Conservation (phyloP, 2,888 invertebrate genomes). For the Lasioglossum morio region DNA sequence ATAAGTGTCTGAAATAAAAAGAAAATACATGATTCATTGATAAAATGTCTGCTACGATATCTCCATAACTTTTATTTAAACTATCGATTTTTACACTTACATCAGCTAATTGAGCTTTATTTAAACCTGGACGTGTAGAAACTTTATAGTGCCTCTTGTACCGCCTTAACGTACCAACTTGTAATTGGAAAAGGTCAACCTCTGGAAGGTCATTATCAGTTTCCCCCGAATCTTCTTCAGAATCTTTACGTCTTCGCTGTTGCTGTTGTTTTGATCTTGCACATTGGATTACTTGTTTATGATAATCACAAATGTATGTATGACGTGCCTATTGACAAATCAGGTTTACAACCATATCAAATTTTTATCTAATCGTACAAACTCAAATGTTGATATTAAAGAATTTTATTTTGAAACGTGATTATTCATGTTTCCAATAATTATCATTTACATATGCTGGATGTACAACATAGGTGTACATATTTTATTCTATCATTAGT, state of each 20-base stretch:
- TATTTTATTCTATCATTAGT: background rate
- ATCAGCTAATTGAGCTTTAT: constrained; percentile 98
- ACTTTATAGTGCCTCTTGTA: constrained; percentile 98
- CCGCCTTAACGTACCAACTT: constrained; percentile 96
- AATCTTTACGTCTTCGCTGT: constrained; percentile 92
- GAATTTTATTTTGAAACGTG: background rate
- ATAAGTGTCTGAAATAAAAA: constrained; percentile 91
- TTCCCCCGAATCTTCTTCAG: constrained; percentile 97
- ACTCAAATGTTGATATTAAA: background rate
- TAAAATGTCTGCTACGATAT: background rate
- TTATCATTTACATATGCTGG: background rate
- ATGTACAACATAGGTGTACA: background rate
- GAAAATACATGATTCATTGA: background rate
- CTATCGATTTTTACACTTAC: constrained; percentile 86
- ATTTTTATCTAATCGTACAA: constrained; percentile 2
- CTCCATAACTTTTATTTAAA: background rate
- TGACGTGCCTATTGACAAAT: constrained; percentile 91
- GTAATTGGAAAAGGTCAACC: constrained; percentile 96
- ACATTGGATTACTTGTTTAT: constrained; percentile 97
- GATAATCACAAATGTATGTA: constrained; percentile 98
- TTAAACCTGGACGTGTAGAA: constrained; percentile 94
- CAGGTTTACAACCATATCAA: constrained; percentile 2
- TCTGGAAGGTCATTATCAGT: constrained; percentile 96
- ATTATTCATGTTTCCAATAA: constrained; percentile 1
- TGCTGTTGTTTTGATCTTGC: constrained; percentile 93